Evolutionary conservation across 1,140 invertebrate genomes (phyloP).

Genomic region (Eupeodes corollae): DNA sequence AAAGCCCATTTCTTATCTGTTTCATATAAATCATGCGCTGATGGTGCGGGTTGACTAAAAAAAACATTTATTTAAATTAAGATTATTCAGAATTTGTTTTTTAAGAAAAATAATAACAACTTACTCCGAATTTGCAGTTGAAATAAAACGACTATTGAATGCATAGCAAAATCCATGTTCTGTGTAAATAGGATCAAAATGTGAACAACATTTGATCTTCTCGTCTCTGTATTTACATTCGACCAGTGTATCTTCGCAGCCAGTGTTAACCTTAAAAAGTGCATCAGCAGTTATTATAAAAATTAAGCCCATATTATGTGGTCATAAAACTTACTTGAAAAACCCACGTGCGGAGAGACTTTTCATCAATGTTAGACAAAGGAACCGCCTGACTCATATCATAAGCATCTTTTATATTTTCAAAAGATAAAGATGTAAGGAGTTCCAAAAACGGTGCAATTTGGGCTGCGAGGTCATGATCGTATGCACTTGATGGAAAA

Average conservation of each 20-base stretch:
- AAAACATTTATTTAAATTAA: background rate
- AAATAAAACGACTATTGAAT: constrained; percentile 50
- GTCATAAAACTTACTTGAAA: constrained; percentile 10
- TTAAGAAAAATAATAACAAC: constrained; percentile 4
- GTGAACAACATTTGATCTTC: constrained; percentile 45
- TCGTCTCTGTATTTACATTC: constrained; percentile 51
- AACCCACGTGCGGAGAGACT: constrained; percentile 20
- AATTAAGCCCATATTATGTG: background rate
- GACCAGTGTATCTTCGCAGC: constrained; percentile 21
- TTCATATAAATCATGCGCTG: constrained; percentile 33
- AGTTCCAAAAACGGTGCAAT: constrained; percentile 29
- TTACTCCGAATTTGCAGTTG: constrained; percentile 24
- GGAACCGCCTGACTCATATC: constrained; percentile 14
- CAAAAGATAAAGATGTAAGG: constrained; percentile 31
- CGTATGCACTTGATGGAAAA: constrained; percentile 17
- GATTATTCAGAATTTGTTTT: background rate
- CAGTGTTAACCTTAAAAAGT: constrained; percentile 11
- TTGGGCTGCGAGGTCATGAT: constrained; percentile 12
- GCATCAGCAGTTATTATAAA: background rate
- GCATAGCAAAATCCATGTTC: constrained; percentile 59
- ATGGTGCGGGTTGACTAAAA: constrained; percentile 9
- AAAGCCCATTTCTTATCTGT: constrained; percentile 36
- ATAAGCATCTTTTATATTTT: constrained; percentile 24
- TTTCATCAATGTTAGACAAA: constrained; percentile 12
- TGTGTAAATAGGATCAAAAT: constrained; percentile 51